Evolutionary conservation across 2,113 vertebrate species (phyloP).

Genomic region (western clawed frog (Xenopus tropicalis)): UCB_Xtro_10.0 CM004443.2:6307001-6307500

Average conservation of each 20-base stretch:
- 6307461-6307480: too few species aligned
- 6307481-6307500: too few species aligned
- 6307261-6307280: constrained; percentile 4
- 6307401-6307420: constrained; percentile 23
- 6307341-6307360: constrained; percentile 13
- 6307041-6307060: too few species aligned
- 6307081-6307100: too few species aligned
- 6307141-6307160: constrained; percentile 1
- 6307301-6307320: constrained; percentile 27
- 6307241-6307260: neutral
- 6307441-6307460: too few species aligned
- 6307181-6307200: constrained; percentile 6
- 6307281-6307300: neutral
- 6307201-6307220: constrained; percentile 18
- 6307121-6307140: neutral
- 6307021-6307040: too few species aligned
- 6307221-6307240: constrained; percentile 4
- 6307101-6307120: too few species aligned
- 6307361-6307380: neutral
- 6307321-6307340: neutral
- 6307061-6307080: too few species aligned
- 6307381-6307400: neutral
- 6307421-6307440: too few species aligned
- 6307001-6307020: too few species aligned
- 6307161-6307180: constrained; percentile 15